Conservation (phyloP, 1,140 invertebrate species). For the Plodia interpunctella region DNA sequence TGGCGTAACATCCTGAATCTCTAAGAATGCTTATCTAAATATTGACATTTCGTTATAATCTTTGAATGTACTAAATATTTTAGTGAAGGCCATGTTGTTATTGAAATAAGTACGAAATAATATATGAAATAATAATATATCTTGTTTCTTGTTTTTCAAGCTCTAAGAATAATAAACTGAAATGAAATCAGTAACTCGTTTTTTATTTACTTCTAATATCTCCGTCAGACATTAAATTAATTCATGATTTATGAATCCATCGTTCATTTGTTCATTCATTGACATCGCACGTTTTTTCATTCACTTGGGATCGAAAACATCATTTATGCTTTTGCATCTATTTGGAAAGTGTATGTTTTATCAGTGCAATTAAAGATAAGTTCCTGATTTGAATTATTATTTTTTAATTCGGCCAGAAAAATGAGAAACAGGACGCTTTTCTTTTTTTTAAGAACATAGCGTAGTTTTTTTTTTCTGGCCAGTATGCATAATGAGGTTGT, state of each 20-base stretch:
- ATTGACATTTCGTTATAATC: neutral
- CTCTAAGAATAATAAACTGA: neutral
- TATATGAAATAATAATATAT: neutral
- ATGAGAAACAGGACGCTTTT: neutral
- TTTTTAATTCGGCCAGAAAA: constrained; percentile 2
- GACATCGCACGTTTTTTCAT: neutral
- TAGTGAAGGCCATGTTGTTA: neutral
- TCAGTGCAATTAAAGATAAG: constrained; percentile 12
- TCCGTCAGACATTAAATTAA: neutral
- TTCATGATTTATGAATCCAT: neutral
- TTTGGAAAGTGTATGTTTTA: neutral
- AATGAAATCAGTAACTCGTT: constrained; percentile 6
- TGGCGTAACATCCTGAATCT: too few relatives aligned
- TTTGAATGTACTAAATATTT: neutral
- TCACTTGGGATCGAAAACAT: neutral
- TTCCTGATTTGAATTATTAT: neutral
- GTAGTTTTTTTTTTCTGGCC: neutral
- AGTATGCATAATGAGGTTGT: neutral
- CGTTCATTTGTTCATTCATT: neutral
- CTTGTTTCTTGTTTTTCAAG: constrained; percentile 2
- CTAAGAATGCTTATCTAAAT: neutral
- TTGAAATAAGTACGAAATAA: too few relatives aligned
- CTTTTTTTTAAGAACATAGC: neutral
- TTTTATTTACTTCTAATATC: constrained; percentile 6
- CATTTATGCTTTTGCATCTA: neutral